phyloP scores from a whole-genome alignment of 1,140 invertebrate species.

The Lysiphlebus fabarum region DNA sequence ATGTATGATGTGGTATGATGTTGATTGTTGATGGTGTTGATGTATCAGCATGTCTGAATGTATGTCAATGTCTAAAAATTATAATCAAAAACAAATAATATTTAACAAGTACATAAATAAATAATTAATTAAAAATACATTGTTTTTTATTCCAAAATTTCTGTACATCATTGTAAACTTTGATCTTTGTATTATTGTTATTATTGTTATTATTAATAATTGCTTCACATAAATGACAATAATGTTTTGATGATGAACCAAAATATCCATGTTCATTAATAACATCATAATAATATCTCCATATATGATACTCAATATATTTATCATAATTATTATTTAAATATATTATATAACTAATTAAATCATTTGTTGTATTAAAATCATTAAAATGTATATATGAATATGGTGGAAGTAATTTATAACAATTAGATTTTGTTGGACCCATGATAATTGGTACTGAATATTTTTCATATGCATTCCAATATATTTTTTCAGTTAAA shows the following conservation, averaged over 20 bases:
- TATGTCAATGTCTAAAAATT: not conserved
- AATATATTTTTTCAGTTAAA: conserved; percentile 70
- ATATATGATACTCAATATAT: conserved; percentile 65
- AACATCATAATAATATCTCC: conserved; percentile 66
- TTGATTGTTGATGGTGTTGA: too few relatives aligned
- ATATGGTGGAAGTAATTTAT: conserved; percentile 58
- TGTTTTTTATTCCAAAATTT: conserved; percentile 51
- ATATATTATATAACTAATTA: conserved; percentile 63
- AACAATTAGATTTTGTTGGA: conserved; percentile 53
- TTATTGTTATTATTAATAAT: conserved; percentile 62
- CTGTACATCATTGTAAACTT: conserved; percentile 58
- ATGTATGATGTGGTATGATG: too few relatives aligned
- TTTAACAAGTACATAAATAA: not conserved
- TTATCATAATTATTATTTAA: conserved; percentile 58
- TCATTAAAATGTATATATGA: conserved; percentile 75
- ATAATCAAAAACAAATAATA: conserved; percentile 2
- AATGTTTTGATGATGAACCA: conserved; percentile 66
- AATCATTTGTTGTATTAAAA: conserved; percentile 60
- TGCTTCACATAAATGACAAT: conserved; percentile 77
- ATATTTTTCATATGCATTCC: conserved; percentile 61
- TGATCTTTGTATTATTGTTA: conserved; percentile 44
- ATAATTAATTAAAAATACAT: not conserved
- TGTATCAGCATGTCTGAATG: too few relatives aligned
- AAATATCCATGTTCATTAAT: conserved; percentile 74
- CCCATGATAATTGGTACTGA: conserved; percentile 73